Percentiles rank a stretch among this genome's conserved stretches.
Evolutionary conservation across 2,113 vertebrate genomes (phyloP).

Genomic region (Psilopogon haemacephalus): DNA sequence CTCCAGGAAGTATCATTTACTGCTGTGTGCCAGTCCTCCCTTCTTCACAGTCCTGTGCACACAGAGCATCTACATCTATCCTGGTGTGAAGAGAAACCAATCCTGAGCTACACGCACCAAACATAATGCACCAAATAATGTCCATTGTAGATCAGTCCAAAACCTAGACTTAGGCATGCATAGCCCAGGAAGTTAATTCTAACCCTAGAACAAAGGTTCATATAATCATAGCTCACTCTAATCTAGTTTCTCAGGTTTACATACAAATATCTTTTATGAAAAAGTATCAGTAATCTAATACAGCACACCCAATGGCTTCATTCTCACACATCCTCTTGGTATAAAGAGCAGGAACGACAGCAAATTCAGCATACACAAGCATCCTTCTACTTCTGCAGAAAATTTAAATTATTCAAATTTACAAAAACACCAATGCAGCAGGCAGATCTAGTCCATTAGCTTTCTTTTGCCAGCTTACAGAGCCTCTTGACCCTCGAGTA

Average conservation of each 20-base stretch:
- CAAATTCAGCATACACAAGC: neutral
- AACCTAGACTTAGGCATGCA: fast-evolving
- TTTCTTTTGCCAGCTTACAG: conserved; percentile 79
- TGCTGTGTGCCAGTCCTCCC: neutral
- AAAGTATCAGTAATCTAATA: neutral
- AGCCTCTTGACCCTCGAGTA: conserved; percentile 90
- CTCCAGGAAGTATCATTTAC: neutral
- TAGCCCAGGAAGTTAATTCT: neutral
- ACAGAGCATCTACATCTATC: neutral
- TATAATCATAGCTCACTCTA: neutral
- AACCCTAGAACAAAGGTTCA: neutral
- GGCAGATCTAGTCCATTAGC: fast-evolving
- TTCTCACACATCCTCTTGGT: neutral
- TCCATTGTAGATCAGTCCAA: neutral
- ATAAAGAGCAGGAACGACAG: neutral
- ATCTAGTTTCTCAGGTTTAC: neutral
- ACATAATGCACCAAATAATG: neutral
- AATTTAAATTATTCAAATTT: neutral
- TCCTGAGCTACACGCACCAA: neutral
- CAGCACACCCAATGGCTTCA: neutral
- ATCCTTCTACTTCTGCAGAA: neutral
- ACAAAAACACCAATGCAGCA: neutral
- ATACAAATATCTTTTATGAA: neutral
- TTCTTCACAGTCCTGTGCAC: neutral
- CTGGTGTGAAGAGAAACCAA: neutral